A percentile compares a stretch with the other conserved stretches of the same genome.
Evolutionary conservation across 2,797 vertebrate genomes (phyloP).

Genomic region (Trematocara caparti): DNA sequence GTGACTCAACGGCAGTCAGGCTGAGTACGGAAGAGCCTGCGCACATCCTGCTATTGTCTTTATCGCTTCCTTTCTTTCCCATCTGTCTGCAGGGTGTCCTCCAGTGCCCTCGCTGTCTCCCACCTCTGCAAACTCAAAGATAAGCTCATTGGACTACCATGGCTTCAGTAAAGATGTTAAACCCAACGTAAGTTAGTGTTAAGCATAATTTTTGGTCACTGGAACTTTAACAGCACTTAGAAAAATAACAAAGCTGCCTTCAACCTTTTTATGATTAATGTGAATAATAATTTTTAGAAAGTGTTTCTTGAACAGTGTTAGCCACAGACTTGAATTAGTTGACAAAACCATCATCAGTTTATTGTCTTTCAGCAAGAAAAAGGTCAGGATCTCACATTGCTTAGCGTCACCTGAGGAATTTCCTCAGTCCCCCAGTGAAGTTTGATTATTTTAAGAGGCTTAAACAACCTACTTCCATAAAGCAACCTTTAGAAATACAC

Average conservation of each 20-base stretch:
- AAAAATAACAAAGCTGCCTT: background rate
- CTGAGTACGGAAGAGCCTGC: constrained; percentile 36
- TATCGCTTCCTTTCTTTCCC: constrained; percentile 62
- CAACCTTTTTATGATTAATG: background rate
- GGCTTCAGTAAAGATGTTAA: constrained; percentile 21
- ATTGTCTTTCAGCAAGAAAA: constrained; percentile 79
- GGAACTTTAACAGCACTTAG: background rate
- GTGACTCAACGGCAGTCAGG: constrained; percentile 43
- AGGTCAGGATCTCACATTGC: constrained; percentile 76
- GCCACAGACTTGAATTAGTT: constrained; percentile 12
- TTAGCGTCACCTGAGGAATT: constrained; percentile 63
- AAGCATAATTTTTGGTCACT: background rate
- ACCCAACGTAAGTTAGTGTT: constrained; percentile 2
- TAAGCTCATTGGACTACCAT: constrained; percentile 40
- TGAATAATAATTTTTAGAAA: background rate
- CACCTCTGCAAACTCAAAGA: constrained; percentile 36
- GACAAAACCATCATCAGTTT: constrained; percentile 79
- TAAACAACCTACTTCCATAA: constrained; percentile 55
- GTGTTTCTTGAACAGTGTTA: background rate
- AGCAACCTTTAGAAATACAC: constrained; percentile 66
- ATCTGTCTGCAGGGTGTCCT: constrained; percentile 65
- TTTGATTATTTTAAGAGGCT: constrained; percentile 58
- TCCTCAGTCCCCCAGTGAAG: constrained; percentile 57
- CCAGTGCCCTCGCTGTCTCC: constrained; percentile 31
- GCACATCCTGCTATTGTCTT: constrained; percentile 68